Percentiles rank a stretch among this genome's conserved stretches.
Evolutionary conservation across 2,113 vertebrate species (phyloP).

Genomic region (Nycticryphes semicollaris): DNA sequence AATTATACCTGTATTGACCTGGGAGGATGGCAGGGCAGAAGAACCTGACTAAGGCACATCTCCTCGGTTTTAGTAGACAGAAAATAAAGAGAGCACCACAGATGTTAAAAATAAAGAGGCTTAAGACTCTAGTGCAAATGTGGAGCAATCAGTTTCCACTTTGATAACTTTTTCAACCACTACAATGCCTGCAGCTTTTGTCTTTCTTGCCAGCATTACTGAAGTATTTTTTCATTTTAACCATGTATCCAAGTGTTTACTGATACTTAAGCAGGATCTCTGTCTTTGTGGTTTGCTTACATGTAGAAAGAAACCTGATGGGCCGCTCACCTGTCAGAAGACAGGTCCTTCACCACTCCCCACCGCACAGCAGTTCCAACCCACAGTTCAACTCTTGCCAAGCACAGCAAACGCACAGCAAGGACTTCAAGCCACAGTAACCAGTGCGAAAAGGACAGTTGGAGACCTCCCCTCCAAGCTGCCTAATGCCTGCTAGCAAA

Average conservation of each 20-base stretch:
- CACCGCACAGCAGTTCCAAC: not conserved
- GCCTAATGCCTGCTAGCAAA: not conserved
- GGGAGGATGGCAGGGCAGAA: not conserved
- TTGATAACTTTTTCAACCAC: not conserved
- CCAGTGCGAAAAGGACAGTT: not conserved
- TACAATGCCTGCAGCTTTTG: not conserved
- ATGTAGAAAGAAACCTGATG: not conserved
- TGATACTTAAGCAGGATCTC: not conserved
- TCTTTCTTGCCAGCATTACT: not conserved
- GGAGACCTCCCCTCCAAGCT: not conserved
- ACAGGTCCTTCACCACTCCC: not conserved
- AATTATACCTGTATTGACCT: not conserved
- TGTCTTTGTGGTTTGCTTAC: not conserved
- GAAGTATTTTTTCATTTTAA: not conserved
- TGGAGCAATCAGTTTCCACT: not conserved
- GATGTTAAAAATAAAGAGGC: not conserved
- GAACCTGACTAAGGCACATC: not conserved
- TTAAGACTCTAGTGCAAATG: not conserved
- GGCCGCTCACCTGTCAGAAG: not conserved
- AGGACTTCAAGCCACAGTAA: not conserved
- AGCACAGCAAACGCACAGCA: not conserved
- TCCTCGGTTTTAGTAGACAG: not conserved
- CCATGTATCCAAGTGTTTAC: not conserved
- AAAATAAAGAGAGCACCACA: not conserved
- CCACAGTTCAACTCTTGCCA: not conserved